Base-by-base conservation (phyloP, 2,113 vertebrate species). In the Pteronura brasiliensis region DNA sequence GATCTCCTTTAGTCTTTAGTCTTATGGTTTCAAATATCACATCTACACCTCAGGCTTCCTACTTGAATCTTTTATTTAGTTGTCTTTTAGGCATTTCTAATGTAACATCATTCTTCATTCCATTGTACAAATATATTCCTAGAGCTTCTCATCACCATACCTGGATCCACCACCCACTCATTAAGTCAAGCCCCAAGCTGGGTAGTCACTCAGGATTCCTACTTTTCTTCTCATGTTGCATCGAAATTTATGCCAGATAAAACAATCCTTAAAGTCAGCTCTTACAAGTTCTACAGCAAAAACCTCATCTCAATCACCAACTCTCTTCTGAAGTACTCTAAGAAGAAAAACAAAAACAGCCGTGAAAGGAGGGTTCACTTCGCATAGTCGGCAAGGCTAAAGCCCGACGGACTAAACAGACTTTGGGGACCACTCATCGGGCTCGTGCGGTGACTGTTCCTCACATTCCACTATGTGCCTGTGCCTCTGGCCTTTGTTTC, bases 301-400 rank as follows among this genome's bases (percentile, higher is more conserved):
- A 74, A 18, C 0, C 1, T 31, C 18, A 1, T 17, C 20, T 67
- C 79, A 31, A 6, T 7, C 39, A 44, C n/a, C 7, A 23, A 1
- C 2, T 74, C 3, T 49, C 20, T 52, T 8, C 42, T 42, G 1
- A 7, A 52, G 4, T 1, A 34, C 4, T 27, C 7, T 12, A 7
- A 20, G 11, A n/a, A 10, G 3, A 34, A n/a, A 76, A 39, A 21
- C 6, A 2, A 5, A 72, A 82, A 44, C 6, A 23, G 1, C 1
- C 25, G 6, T 25, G 47, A 65, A n/a, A 42, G 4, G 23, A 31
- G 25, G 67, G 10, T 29, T 39, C 36, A 1, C 8, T 13, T 21
- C 63, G 1, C 9, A 2, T 0, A 6, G 0, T 29, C 7, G 6
- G 5, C 65, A 15, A 80, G n/a, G 0, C 18, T 42, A 13, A 25